Evolutionary conservation across 2,113 vertebrate species (phyloP), one percentile per base, ranked within the genome.

Genomic region (Myxocyprinus asiaticus): DNA sequence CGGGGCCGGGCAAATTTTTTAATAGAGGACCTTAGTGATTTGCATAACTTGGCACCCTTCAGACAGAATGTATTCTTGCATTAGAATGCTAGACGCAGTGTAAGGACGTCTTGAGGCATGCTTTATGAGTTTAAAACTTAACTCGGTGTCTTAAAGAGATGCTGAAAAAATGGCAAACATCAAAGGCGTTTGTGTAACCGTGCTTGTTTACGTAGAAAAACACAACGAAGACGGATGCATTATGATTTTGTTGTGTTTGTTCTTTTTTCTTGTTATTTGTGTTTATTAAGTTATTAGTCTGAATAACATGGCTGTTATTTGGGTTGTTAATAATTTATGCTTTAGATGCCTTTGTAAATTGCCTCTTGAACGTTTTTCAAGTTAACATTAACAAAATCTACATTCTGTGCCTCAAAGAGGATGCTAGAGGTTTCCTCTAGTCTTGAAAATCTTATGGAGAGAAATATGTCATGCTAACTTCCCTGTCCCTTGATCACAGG

Each of bases 351-450:
- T 5, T 58, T 17, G 70, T 73, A n/a, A 22, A 61, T 17, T 72
- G 55, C 14, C 3, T 72, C 11, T 59, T 45, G 42, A 59, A 47
- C 7, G 12, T 8, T 2, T 44, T 47, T 22, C 1, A 22, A 47
- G 6, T 12, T 11, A 59, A 59, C 43, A 59, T n/a, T 14, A 56
- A 71, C 68, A 44, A 56, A 43, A 56, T 56, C 12, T 14, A 15
- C 42, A 58, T 44, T 71, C 33, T 56, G 68, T 71, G 68, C 51
- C 68, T 71, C 50, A 33, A 69, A 9, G 33, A 11, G 43, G 17
- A 4, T 9, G 10, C 47, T 51, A 51, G 11, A 7, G 2, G 12
- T 53, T 11, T 14, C 51, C 5, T 55, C 10, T 55, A 55, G 51
- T 55, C 12, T 11, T 44, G 51, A 9, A 10, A 51, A 68, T 51